phyloP scores from a whole-genome alignment of 2,888 invertebrate species.

The Parelbella ahira region DNA sequence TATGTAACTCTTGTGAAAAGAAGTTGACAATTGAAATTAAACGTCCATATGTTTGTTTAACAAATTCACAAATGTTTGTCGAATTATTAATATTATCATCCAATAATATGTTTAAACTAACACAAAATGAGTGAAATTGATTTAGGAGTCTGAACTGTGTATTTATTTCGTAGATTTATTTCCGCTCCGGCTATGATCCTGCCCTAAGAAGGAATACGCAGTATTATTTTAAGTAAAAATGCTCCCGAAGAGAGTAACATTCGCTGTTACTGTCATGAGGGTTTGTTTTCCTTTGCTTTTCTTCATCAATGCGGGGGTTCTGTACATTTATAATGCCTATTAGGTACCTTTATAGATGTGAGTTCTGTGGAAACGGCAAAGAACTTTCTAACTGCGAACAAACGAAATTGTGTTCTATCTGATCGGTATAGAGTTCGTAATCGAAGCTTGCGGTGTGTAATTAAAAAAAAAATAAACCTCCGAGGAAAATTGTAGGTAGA shows the following conservation, averaged over 20 bases:
- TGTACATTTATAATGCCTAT: slow-evolving; percentile 24
- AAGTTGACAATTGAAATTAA: too few relatives aligned
- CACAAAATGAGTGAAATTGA: too few relatives aligned
- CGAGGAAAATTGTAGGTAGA: slow-evolving; percentile 7
- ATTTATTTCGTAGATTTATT: too few relatives aligned
- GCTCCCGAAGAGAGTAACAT: slow-evolving; percentile 44
- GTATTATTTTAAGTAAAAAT: slow-evolving; percentile 45
- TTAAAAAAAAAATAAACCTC: slow-evolving; percentile 24
- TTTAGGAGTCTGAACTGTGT: too few relatives aligned
- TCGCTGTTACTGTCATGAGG: slow-evolving; percentile 42
- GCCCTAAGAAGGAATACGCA: slow-evolving; percentile 32
- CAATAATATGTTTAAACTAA: too few relatives aligned
- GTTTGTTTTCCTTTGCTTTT: slow-evolving; percentile 37
- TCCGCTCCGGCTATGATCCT: slow-evolving; percentile 30
- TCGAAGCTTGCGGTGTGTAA: slow-evolving; percentile 14
- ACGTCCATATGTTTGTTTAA: too few relatives aligned
- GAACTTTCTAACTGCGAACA: background rate
- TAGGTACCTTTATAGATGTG: slow-evolving; percentile 26
- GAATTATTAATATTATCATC: too few relatives aligned
- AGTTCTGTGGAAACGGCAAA: background rate
- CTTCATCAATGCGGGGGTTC: slow-evolving; percentile 23
- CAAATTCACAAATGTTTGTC: too few relatives aligned
- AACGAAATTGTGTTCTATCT: slow-evolving; percentile 22
- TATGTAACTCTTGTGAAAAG: too few relatives aligned
- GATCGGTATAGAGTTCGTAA: background rate